These are phyloP conservation scores for Rhagium mordax DNA, from an alignment of 2,888 invertebrate genomes.

Conservation along the genomic window DNA sequence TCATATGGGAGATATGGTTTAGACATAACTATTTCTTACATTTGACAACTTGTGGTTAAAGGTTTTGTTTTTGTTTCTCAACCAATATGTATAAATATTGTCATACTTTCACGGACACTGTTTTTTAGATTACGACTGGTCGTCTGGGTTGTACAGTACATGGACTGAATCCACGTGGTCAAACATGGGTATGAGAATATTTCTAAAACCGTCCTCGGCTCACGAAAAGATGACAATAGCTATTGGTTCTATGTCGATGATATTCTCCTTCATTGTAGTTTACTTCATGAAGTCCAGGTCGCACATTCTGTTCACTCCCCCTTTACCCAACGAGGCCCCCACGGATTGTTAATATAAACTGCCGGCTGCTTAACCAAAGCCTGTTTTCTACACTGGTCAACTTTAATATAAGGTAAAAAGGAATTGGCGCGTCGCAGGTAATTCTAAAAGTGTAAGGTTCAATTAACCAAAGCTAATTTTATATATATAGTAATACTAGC, in stretches of 20 bases:
- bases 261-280: slow-evolving; percentile 72
- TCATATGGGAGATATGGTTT: too few species aligned
- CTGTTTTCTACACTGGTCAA: neutral
- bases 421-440: neutral
- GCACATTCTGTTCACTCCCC: slow-evolving; percentile 68
- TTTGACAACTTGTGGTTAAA: too few species aligned
- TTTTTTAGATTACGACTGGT: slow-evolving; percentile 82
- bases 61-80: too few species aligned
- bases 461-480: neutral
- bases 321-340: slow-evolving; percentile 52
- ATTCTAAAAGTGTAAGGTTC: neutral
- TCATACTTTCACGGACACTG: too few species aligned
- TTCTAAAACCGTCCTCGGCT: slow-evolving; percentile 79
- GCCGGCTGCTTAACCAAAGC: neutral
- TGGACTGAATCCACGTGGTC: slow-evolving; percentile 94
- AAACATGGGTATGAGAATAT: slow-evolving; percentile 82
- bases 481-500: too few species aligned
- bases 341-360: slow-evolving; percentile 55
- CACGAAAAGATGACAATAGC: slow-evolving; percentile 73
- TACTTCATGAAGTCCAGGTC: slow-evolving; percentile 72
- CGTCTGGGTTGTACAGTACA: slow-evolving; percentile 84
- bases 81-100: too few species aligned
- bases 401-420: neutral
- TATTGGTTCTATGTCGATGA: slow-evolving; percentile 71
- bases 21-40: too few species aligned